Conservation (phyloP, 2,113 vertebrate species). For the Danio rerio region DNA sequence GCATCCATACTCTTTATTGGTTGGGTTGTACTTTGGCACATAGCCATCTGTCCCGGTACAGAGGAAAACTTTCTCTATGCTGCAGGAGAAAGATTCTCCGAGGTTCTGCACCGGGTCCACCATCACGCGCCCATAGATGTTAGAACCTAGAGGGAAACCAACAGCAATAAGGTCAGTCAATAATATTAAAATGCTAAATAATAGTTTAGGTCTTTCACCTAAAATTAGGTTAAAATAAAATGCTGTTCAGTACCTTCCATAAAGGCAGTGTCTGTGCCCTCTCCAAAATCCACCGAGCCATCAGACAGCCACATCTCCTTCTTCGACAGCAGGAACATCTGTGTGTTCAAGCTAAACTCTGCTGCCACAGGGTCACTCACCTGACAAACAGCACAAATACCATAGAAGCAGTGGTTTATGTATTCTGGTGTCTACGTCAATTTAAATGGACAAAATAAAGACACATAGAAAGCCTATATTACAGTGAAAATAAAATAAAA, state of each 20-base stretch:
- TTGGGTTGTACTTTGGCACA: constrained; percentile 81
- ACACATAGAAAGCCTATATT: no score
- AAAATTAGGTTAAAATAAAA: not conserved
- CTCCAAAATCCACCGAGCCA: constrained; percentile 84
- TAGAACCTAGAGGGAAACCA: constrained; percentile 66
- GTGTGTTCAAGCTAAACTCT: constrained; percentile 85
- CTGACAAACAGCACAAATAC: constrained; percentile 58
- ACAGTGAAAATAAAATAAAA: no score
- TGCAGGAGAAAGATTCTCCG: constrained; percentile 80
- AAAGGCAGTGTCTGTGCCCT: constrained; percentile 80
- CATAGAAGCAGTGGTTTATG: not conserved
- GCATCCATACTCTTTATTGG: constrained; percentile 75
- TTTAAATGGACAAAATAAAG: no score
- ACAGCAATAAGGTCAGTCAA: not conserved
- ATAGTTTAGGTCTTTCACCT: not conserved
- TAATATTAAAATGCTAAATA: no score
- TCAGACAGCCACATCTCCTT: constrained; percentile 84
- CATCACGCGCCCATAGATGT: constrained; percentile 76
- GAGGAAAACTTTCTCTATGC: constrained; percentile 82
- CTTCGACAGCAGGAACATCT: constrained; percentile 84
- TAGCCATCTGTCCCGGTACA: constrained; percentile 80
- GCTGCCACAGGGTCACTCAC: constrained; percentile 84
- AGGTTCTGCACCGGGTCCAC: constrained; percentile 84
- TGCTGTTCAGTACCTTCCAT: constrained; percentile 75
- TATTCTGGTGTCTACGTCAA: no score